Conservation (phyloP, 2,888 invertebrate genomes). For the Lasioglossum pauxillum region DNA sequence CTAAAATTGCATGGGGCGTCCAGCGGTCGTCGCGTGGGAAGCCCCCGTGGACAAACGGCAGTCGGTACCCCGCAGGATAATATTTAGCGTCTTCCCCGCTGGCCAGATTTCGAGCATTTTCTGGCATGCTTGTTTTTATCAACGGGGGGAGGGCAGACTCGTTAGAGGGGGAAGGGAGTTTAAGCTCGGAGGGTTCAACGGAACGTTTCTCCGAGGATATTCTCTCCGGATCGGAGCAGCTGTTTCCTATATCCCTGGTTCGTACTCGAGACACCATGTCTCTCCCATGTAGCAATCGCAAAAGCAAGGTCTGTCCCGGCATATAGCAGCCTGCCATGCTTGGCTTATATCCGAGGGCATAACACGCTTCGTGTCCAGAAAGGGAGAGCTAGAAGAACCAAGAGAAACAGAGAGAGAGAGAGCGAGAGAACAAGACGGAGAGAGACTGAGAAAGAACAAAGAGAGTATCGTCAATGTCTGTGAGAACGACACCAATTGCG, state of each 20-base stretch:
- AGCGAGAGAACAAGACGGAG: neutral
- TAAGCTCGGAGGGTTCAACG: neutral
- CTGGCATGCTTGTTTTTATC: neutral
- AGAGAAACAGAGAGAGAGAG: slow-evolving; percentile 35
- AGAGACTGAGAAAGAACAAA: slow-evolving; percentile 48
- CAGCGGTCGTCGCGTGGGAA: neutral
- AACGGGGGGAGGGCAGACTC: neutral
- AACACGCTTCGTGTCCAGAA: slow-evolving; percentile 37
- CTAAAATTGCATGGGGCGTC: neutral
- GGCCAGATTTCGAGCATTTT: slow-evolving; percentile 3
- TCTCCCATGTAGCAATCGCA: slow-evolving; percentile 29
- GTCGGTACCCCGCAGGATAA: neutral
- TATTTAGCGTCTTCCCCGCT: neutral
- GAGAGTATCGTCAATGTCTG: slow-evolving; percentile 55
- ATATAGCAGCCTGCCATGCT: slow-evolving; percentile 3
- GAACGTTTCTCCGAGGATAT: slow-evolving; percentile 15
- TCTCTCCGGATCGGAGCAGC: slow-evolving; percentile 26
- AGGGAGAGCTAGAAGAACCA: slow-evolving; percentile 32
- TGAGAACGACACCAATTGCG: slow-evolving; percentile 65
- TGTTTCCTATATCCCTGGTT: slow-evolving; percentile 37
- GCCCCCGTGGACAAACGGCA: neutral
- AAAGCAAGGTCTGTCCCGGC: slow-evolving; percentile 27
- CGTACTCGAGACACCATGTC: neutral
- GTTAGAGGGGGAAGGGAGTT: neutral
- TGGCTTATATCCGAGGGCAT: slow-evolving; percentile 37